Evolutionary conservation across 2,888 invertebrate species (phyloP), one percentile per base, ranked within the genome.

Genomic region (Drosophila tripunctata): DNA sequence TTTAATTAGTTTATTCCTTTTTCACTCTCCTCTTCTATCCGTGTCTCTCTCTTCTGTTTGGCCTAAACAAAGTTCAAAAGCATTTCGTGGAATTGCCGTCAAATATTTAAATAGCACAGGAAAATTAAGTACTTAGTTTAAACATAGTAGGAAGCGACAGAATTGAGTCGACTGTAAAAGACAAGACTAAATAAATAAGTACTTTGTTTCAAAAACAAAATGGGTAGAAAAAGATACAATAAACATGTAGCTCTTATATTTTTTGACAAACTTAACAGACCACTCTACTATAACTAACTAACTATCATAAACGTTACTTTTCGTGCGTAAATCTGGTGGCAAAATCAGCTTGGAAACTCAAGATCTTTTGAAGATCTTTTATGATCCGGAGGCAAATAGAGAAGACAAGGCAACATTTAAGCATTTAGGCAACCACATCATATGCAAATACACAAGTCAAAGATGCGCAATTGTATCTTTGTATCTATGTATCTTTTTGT

Each of bases 241-340:
- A n/a, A n/a, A n/a, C n/a, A n/a, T n/a, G n/a, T n/a, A n/a, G n/a
- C n/a, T n/a, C n/a, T n/a, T n/a, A n/a, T n/a, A n/a, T n/a, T n/a
- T n/a, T n/a, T n/a, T n/a, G n/a, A n/a, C n/a, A n/a, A n/a, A n/a
- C n/a, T n/a, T n/a, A n/a, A n/a, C n/a, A n/a, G n/a, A n/a, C n/a
- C n/a, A n/a, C n/a, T n/a, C n/a, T n/a, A n/a, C n/a, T n/a, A n/a
- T n/a, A n/a, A n/a, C n/a, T n/a, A 8, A 27, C 27, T 27, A 27
- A 36, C 22, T 22, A 19, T n/a, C n/a, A n/a, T n/a, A 27, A 51
- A 27, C 27, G 19, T 27, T 27, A 60, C 55, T 83, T 68, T 65
- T 65, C 68, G 69, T 80, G 80, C 88, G 88, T 83, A 83, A 82
- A 63, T 67, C 86, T 55, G 51, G 88, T 71, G 40, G 67, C 56